Conservation (phyloP, 2,113 vertebrate genomes). For the Lucifuga dentata region DNA sequence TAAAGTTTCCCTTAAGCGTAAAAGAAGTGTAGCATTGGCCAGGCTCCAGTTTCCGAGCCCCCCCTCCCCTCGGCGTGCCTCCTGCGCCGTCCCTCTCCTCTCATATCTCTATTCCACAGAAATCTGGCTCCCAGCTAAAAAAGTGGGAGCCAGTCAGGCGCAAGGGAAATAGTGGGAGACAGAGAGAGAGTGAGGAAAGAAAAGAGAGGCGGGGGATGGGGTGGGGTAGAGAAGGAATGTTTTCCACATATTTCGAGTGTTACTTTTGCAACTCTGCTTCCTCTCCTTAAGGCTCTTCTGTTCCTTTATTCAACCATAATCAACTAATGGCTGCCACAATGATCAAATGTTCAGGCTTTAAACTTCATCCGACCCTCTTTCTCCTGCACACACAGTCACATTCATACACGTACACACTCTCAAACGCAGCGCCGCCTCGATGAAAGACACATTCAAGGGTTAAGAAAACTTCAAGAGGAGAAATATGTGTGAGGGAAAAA, state of each 20-base stretch:
- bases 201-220: constrained; percentile 49
- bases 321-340: constrained; percentile 38
- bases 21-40: constrained; percentile 75
- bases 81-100: constrained; percentile 58
- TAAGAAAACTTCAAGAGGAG: constrained; percentile 39
- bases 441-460: constrained; percentile 62
- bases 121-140: constrained; percentile 80
- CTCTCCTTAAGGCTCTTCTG: constrained; percentile 50
- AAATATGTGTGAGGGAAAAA: constrained; percentile 19
- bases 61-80: constrained; percentile 49
- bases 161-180: constrained; percentile 70
- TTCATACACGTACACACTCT: background rate
- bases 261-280: constrained; percentile 71
- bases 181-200: constrained; percentile 50
- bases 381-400: too few relatives aligned
- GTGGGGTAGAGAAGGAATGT: constrained; percentile 57
- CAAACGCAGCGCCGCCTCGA: background rate
- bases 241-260: constrained; percentile 73
- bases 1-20: constrained; percentile 72
- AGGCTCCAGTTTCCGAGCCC: constrained; percentile 75
- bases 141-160: constrained; percentile 76
- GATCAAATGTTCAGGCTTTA: constrained; percentile 9
- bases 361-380: background rate
- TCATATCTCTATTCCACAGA: constrained; percentile 81
- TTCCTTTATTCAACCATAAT: constrained; percentile 34